Evolutionary conservation across 2,113 vertebrate genomes (phyloP).

Genomic region (Sinocyclocheilus anophthalmus): DNA sequence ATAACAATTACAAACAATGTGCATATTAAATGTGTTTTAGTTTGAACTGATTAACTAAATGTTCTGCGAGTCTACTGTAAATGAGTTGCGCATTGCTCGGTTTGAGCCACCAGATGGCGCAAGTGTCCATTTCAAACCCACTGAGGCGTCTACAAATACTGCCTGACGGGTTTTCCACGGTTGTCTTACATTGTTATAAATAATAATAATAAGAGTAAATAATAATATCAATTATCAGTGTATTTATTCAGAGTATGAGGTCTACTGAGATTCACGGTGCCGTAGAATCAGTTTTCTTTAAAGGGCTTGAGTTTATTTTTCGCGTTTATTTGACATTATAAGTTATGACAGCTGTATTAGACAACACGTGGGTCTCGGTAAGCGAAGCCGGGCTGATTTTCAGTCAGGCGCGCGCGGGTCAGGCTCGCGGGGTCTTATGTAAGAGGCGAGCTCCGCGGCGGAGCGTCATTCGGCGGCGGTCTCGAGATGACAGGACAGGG

Average conservation of each 20-base stretch:
- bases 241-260: not conserved
- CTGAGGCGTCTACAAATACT: slow-evolving; percentile 32
- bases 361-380: not conserved
- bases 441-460: not conserved
- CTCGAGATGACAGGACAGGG: not conserved
- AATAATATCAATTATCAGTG: not conserved
- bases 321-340: no score
- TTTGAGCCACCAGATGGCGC: slow-evolving; percentile 26
- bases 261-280: not conserved
- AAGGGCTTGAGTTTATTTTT: not conserved
- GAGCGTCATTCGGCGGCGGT: slow-evolving; percentile 8
- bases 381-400: not conserved
- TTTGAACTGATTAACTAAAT: not conserved
- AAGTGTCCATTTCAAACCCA: not conserved
- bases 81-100: not conserved
- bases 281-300: not conserved
- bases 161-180: slow-evolving; percentile 29
- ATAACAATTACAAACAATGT: not conserved
- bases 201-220: not conserved
- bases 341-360: not conserved
- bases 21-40: not conserved
- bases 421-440: slow-evolving; percentile 15
- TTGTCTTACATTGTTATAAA: not conserved
- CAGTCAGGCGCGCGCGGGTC: not conserved
- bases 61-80: not conserved